Evolutionary conservation across 92 coral and sea anemone genomes (phyloP).

Genomic region (Pocillopora meandrina): DNA sequence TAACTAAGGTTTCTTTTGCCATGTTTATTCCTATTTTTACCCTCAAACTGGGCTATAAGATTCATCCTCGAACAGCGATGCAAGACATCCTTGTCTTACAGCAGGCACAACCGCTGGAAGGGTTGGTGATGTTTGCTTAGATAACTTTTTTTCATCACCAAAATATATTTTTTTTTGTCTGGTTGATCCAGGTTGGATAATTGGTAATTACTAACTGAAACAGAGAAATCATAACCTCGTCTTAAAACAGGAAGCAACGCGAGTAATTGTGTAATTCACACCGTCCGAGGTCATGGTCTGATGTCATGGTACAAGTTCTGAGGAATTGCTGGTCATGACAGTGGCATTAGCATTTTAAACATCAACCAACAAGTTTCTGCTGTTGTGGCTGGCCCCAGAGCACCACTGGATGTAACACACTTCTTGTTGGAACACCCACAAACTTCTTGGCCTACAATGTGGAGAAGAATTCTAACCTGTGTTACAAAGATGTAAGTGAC

Average conservation of each 20-base stretch:
- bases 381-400: conserved; percentile 87
- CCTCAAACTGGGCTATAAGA: conserved; percentile 89
- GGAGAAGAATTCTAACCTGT: conserved; percentile 93
- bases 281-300: too few species aligned
- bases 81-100: conserved; percentile 92
- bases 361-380: conserved; percentile 98
- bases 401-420: conserved; percentile 68
- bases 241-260: too few species aligned
- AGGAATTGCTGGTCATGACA: conserved; percentile 69
- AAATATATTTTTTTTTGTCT: too few species aligned
- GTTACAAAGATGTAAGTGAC: conserved; percentile 92
- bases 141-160: not conserved
- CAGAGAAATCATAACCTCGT: too few species aligned
- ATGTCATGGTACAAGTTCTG: conserved; percentile 30
- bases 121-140: conserved; percentile 37
- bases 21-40: conserved; percentile 99
- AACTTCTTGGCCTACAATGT: conserved; percentile 94
- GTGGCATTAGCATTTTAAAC: conserved; percentile 88
- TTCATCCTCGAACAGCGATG: conserved; percentile 92
- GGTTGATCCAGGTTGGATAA: too few species aligned
- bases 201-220: too few species aligned
- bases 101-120: conserved; percentile 98
- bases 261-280: too few species aligned
- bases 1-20: not conserved
- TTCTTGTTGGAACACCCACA: conserved; percentile 93